Base-by-base conservation (phyloP, 2,888 invertebrate genomes). In the Drosophila ezoana region DNA sequence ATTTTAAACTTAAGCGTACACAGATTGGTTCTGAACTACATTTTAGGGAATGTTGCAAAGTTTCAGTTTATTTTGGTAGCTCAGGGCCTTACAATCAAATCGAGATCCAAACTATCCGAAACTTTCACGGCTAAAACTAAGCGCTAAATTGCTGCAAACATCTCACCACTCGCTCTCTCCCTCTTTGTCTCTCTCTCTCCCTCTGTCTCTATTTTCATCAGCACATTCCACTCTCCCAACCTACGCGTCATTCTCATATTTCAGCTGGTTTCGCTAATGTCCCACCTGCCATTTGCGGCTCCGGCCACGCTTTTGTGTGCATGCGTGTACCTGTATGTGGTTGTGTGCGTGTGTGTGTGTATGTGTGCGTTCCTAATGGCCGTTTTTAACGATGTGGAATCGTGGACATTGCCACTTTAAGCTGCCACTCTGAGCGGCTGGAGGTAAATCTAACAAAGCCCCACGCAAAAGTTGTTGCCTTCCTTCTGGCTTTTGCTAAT, bases 361-460 rank as follows among this genome's bases (percentile, higher is more conserved):
- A 35, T 45, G 65, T 62, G 43, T 48, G 59, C 23, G 65, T 48
- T 62, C 54, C 81, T 87, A 82, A 82, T 85, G 87, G 82, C 56
- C 70, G 86, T 72, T 87, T 60, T 85, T 87, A 87, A 87, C 81
- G 82, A 87, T 79, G 87, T 68, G 64, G 67, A 82, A 76, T 72
- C 67, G 72, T 51, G 64, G 60, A 61, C 76, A 59, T 62, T 57
- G 68, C 70, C 85, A 81, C 87, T 81, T 74, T 56, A 77, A 77
- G 72, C 73, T 77, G 73, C 68, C 73, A 67, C 67, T 67, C 53
- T 18, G 6, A 43, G 54, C 37, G 20, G 49, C 60, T 59, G 58
- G 67, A 82, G 72, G 61, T 68, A 67, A 85, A 72, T 69, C 77
- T 63, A 72, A 69, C 68, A 71, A 73, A 83, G 53, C 78, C 45